Evolutionary conservation across 2,797 vertebrate species (phyloP), one percentile per base, ranked within the genome.

Genomic region (Argya squamiceps): DNA sequence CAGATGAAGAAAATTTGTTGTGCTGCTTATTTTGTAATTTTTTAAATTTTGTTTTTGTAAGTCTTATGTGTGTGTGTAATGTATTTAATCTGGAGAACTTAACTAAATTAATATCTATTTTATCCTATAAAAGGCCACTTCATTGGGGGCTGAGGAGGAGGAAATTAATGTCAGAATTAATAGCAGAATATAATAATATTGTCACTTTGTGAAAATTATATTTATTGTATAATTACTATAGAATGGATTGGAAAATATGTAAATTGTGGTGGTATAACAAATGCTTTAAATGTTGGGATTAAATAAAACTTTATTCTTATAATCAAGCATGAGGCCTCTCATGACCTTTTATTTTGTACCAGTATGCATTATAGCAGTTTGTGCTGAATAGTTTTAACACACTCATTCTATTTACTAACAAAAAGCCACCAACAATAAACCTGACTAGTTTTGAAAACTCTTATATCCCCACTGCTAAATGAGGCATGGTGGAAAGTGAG

Each of bases 271-370:
- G 68, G 12, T 80, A 49, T 77, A 67, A 83, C 10, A 64, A 89
- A 86, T 95, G 74, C 78, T 88, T 89, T 84, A 52, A 92, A 68
- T 93, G 73, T 87, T 95, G 83, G 34, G 37, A 84, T 93, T 89
- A 71, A 97, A 97, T 96, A 96, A 97, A 97, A 87, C 36, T 87
- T 89, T n/a, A 84, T 93, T 95, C 6, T 21, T 81, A 32, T 92
- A 65, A 62, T 76, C 87, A 93, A 93, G 43, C 50, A 84, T 83
- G 43, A 67, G 60, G 68, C 32, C 68, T 96, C 24, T 91, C 49
- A 27, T 34, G 85, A 71, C 39, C 29, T 75, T 69, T 93, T 84
- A 32, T 92, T 94, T 84, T 69, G 10, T 90, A 69, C 52, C 8
- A 15, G 3, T 49, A 30, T 65, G 59, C 77, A 41, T 39, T 87